Conservation (phyloP, 2,888 invertebrate species). For the Archips crataeganus region DNA sequence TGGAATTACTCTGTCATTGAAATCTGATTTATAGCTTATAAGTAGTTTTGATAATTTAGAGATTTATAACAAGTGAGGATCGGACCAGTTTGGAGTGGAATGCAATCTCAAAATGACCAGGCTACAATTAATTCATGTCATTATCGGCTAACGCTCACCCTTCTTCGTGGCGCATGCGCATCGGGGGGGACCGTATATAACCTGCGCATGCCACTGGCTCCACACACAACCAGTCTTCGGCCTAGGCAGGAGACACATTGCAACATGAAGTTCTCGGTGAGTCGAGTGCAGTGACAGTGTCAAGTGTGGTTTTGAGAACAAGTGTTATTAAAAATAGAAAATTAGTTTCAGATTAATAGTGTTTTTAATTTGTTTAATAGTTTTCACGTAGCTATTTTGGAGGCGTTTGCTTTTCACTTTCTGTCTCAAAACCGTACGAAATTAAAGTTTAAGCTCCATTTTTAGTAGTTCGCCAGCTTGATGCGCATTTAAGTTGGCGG, state of each 20-base stretch:
- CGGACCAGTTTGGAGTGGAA: conserved; percentile 45
- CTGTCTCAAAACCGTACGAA: conserved; percentile 41
- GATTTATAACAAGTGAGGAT: conserved; percentile 21
- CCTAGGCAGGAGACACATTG: conserved; percentile 75
- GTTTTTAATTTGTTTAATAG: conserved; percentile 13
- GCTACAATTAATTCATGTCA: conserved; percentile 74
- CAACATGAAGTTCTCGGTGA: conserved; percentile 85
- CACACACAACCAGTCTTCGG: conserved; percentile 83
- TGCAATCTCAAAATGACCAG: conserved; percentile 55
- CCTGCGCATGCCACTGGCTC: conserved; percentile 56
- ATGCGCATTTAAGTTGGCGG: not conserved
- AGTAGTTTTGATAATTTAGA: not conserved
- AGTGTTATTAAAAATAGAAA: not conserved
- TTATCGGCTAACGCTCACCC: conserved; percentile 68
- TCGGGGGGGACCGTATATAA: conserved; percentile 82
- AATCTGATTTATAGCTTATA: not conserved
- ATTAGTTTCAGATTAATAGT: not conserved
- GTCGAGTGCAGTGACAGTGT: conserved; percentile 59
- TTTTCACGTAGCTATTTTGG: conserved; percentile 29
- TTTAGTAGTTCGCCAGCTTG: not conserved
- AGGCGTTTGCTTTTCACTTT: conserved; percentile 64
- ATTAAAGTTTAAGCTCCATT: conserved; percentile 14
- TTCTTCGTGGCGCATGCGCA: conserved; percentile 59
- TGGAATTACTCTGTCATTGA: no score
- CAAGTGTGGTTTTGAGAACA: conserved; percentile 45